Base-by-base conservation (phyloP, 2,113 vertebrate genomes). In the Oceanodroma tethys region DNA sequence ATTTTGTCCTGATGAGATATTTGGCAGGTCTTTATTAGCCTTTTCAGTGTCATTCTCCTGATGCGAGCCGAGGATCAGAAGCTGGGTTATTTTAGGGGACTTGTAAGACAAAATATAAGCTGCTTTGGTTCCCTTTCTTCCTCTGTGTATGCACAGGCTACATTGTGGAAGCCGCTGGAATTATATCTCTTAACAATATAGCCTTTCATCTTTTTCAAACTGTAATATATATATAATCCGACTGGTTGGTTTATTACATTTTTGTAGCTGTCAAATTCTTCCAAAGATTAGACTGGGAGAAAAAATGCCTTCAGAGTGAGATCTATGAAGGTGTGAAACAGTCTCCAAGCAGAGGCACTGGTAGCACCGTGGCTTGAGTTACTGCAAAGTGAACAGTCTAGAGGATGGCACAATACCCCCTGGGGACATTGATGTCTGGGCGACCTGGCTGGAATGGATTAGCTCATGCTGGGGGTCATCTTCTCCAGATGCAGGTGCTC, bases 191-290 rank as follows among this genome's bases (percentile, higher is more conserved):
- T 76, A 93, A 95, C 96, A 97, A 94, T 94, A 62, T 43, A 95
- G 81, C 53, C 86, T 97, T 95, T 97, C 93, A 96, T 95, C 95
- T 95, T 60, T 62, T 58, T 79, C 81, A 85, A 38, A 27, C 62
- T 68, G 38, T 85, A 79, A 76, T 94, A 81, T 72, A 73, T 88
- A 76, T 84, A 73, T 95, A 96, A 96, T 93, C 94, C 4, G 3
- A 80, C 91, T 58, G 81, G 9, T 76, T 85, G 96, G 48, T 96
- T 97, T 97, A 95, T 97, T 97, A 90, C 89, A 50, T 93, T 95
- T 97, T 94, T 96, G 73, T 91, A 94, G 93, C 91, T 96, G 93
- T 95, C 94, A 91, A 53, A 48, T 93, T 95, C 63, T 88, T 56
- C 84, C 1, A 0, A 75, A 92, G 86, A 95, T 96, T 72, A 94